Percentiles rank a stretch among this genome's conserved stretches.
Conservation (phyloP, 2,888 invertebrate species). For the Rugalucina vietnamica region DNA sequence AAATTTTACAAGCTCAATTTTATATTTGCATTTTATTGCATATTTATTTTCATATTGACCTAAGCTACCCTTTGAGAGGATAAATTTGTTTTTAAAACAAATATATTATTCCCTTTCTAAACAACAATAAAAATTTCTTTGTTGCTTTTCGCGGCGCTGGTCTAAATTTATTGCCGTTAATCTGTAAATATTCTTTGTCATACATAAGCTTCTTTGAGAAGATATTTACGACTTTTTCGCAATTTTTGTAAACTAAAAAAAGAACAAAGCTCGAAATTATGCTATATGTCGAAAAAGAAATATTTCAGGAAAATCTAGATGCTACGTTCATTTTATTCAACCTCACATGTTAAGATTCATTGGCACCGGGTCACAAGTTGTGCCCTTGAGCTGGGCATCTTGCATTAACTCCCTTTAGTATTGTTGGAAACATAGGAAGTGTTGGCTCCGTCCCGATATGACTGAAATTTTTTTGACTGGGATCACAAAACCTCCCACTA, state of each 20-base stretch:
- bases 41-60: background rate
- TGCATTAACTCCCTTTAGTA: too few species aligned
- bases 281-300: background rate
- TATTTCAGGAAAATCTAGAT: background rate
- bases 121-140: background rate
- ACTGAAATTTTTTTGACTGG: too few species aligned
- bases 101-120: background rate
- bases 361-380: too few species aligned
- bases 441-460: too few species aligned
- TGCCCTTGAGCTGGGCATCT: too few species aligned
- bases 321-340: background rate
- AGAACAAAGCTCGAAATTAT: background rate
- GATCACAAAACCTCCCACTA: too few species aligned
- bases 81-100: background rate
- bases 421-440: too few species aligned
- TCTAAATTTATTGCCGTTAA: background rate
- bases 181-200: too few species aligned
- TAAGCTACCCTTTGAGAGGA: background rate
- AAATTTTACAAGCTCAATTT: too few species aligned
- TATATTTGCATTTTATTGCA: slow-evolving; percentile 11
- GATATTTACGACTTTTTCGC: too few species aligned
- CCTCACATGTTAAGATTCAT: too few species aligned
- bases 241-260: background rate
- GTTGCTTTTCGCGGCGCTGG: background rate
- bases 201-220: too few species aligned